Conservation (phyloP, 2,888 invertebrate species). For the Drosophila nigritarsus region DNA sequence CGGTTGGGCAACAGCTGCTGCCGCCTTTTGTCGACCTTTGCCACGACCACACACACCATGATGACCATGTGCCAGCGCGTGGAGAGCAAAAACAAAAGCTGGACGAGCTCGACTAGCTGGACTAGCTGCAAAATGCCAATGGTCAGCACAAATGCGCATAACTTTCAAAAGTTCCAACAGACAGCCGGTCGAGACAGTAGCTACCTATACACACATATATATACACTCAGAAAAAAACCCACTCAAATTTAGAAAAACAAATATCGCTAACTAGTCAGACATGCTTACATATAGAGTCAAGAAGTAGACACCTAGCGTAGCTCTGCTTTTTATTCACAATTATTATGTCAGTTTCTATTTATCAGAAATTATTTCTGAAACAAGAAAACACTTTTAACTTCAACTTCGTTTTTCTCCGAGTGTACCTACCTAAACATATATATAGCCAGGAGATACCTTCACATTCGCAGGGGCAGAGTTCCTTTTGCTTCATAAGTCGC, state of each 20-base stretch:
- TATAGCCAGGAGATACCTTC: conserved; percentile 44
- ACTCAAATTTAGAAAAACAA: neutral
- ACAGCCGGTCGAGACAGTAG: conserved; percentile 56
- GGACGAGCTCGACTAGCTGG: conserved; percentile 3
- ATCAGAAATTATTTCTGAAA: too few relatives aligned
- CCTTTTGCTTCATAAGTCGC: conserved; percentile 50
- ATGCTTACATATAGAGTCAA: too few relatives aligned
- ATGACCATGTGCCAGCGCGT: conserved; percentile 2
- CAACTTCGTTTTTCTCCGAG: neutral
- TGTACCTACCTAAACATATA: neutral
- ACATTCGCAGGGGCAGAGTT: conserved; percentile 13
- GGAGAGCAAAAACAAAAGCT: conserved; percentile 72
- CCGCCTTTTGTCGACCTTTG: conserved; percentile 66
- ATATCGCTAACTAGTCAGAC: neutral
- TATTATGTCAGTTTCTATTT: too few relatives aligned
- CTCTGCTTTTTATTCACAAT: too few relatives aligned
- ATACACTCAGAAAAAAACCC: neutral
- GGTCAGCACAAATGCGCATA: conserved; percentile 80
- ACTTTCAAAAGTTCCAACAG: conserved; percentile 71
- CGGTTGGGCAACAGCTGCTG: conserved; percentile 72
- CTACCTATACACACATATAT: conserved; percentile 44
- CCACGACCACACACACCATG: conserved; percentile 32
- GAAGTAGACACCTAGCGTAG: too few relatives aligned
- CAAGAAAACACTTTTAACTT: neutral
- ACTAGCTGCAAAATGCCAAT: conserved; percentile 73